Conservation (phyloP, 2,797 vertebrate genomes). For the Sebastes dallii region DNA sequence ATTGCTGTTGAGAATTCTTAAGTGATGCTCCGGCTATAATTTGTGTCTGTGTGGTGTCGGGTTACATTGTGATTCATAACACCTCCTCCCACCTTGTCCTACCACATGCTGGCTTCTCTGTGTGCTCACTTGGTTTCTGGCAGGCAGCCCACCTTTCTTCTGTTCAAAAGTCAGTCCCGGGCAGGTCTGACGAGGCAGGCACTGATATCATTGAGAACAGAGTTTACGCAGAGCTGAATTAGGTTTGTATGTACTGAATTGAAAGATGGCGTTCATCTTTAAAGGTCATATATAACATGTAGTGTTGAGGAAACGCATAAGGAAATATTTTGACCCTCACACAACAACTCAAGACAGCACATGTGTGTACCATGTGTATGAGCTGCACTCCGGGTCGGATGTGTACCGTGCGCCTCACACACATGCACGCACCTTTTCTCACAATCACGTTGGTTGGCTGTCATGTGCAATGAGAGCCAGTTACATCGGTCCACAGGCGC, state of each 20-base stretch:
- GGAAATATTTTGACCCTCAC: background rate
- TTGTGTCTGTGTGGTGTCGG: background rate
- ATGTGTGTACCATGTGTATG: background rate
- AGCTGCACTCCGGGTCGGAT: background rate
- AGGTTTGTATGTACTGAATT: background rate
- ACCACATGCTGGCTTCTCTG: constrained; percentile 7
- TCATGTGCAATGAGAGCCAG: constrained; percentile 32
- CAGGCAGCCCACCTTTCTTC: background rate
- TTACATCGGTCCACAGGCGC: constrained; percentile 26
- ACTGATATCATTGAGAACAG: background rate
- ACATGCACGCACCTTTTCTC: constrained; percentile 13
- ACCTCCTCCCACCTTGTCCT: background rate
- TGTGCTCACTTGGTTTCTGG: constrained; percentile 12
- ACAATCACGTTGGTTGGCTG: constrained; percentile 26
- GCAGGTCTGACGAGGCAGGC: background rate
- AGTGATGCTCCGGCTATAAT: background rate
- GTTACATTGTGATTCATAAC: background rate
- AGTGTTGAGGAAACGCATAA: background rate
- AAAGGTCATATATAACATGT: background rate
- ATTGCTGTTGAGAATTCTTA: background rate
- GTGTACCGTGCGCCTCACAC: background rate
- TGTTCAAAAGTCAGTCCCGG: background rate
- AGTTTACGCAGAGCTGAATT: background rate
- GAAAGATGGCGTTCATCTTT: background rate
- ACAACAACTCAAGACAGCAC: background rate